phyloP scores from a whole-genome alignment of 2,113 vertebrate genomes.

The Protobothrops mucrosquamatus region DNA sequence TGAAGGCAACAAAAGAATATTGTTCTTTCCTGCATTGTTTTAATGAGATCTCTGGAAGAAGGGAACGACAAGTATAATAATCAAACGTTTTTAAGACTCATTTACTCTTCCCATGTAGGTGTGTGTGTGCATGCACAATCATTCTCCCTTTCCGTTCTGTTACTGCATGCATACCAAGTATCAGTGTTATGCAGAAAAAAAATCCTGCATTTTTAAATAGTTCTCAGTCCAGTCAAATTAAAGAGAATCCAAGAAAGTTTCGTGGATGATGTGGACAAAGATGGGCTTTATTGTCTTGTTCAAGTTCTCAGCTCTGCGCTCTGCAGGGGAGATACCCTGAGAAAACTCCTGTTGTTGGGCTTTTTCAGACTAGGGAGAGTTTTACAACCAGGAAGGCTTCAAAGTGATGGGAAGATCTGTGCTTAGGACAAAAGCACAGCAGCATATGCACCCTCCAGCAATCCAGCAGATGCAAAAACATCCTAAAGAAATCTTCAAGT shows the following conservation, averaged over 20 bases:
- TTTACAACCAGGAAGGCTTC: background rate
- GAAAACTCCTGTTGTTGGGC: background rate
- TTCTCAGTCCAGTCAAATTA: background rate
- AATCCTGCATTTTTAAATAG: background rate
- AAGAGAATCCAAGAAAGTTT: background rate
- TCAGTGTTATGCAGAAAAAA: background rate
- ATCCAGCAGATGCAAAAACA: background rate
- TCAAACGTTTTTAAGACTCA: background rate
- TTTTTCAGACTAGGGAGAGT: background rate
- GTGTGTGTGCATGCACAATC: background rate
- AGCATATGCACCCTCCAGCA: background rate
- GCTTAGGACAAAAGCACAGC: background rate
- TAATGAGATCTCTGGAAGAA: conserved; percentile 1
- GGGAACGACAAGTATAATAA: background rate
- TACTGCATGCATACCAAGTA: background rate
- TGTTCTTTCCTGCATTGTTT: background rate
- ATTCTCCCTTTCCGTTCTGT: background rate
- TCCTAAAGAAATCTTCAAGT: background rate
- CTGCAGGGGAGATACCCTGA: background rate
- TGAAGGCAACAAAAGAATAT: background rate
- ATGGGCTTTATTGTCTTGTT: background rate
- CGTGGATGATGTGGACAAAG: background rate
- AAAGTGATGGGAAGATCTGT: background rate
- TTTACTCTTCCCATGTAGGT: background rate
- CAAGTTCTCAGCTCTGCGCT: background rate